phyloP scores from a whole-genome alignment of 2,797 vertebrate genomes.

The Peromyscus aztecus region DNA sequence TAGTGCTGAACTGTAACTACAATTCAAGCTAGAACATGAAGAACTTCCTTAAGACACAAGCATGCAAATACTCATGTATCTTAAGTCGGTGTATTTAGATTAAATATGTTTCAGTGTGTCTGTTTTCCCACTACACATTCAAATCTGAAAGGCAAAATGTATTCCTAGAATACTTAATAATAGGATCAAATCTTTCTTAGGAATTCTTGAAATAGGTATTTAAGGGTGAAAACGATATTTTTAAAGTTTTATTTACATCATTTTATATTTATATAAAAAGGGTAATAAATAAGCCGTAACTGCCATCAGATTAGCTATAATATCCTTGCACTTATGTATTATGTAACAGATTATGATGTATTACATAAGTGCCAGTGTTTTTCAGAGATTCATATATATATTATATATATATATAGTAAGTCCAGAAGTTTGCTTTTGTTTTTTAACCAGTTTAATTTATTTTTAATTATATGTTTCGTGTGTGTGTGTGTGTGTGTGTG shows the following conservation, averaged over 20 bases:
- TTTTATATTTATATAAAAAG: conserved; percentile 27
- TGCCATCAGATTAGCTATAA: not conserved
- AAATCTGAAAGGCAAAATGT: conserved; percentile 14
- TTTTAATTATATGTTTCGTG: not conserved
- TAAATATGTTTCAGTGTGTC: conserved; percentile 17
- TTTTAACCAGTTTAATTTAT: not conserved
- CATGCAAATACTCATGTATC: not conserved
- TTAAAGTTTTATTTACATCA: not conserved
- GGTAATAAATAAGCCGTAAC: not conserved
- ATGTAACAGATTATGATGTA: not conserved
- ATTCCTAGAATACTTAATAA: conserved; percentile 51
- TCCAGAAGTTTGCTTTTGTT: not conserved
- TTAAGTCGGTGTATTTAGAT: not conserved
- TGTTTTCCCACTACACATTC: conserved; percentile 37
- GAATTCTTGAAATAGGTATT: not conserved
- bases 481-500: not conserved
- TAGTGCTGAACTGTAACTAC: not conserved
- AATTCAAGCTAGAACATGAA: not conserved
- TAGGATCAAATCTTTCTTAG: not conserved
- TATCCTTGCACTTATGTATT: not conserved
- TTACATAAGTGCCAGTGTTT: not conserved
- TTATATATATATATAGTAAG: not conserved
- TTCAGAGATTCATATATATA: not conserved
- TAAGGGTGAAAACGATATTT: not conserved
- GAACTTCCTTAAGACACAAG: not conserved